Conservation (phyloP, 1,140 invertebrate genomes). For the Nixonia krombeini region DNA sequence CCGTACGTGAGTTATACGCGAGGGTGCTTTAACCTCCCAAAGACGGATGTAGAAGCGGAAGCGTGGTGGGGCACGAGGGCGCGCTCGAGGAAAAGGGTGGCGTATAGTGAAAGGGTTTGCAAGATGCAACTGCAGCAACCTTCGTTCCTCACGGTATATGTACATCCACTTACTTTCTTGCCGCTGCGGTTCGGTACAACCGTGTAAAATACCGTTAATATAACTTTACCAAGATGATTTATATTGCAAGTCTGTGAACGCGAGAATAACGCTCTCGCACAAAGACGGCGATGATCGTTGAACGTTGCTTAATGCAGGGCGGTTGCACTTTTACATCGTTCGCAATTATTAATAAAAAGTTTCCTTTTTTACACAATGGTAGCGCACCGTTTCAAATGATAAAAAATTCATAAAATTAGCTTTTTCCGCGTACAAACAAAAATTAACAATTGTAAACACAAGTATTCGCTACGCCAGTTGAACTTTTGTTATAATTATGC, state of each 20-base stretch:
- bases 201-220: constrained; percentile 55
- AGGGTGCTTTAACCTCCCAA: constrained; percentile 11
- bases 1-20: constrained; percentile 31
- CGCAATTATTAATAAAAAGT: constrained; percentile 1
- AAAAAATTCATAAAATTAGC: too few species aligned
- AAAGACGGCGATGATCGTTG: constrained; percentile 31
- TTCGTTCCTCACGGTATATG: constrained; percentile 1
- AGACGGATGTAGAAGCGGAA: constrained; percentile 4
- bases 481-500: too few species aligned
- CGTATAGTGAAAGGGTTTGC: constrained; percentile 3
- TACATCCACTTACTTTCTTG: constrained; percentile 30
- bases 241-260: constrained; percentile 16
- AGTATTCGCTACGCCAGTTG: too few species aligned
- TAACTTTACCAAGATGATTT: constrained; percentile 54
- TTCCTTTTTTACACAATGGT: background rate
- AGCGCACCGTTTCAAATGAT: too few species aligned
- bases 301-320: constrained; percentile 12
- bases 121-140: constrained; percentile 15
- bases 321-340: background rate
- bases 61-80: background rate
- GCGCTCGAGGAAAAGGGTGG: background rate
- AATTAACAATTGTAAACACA: too few species aligned
- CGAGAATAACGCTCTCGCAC: background rate
- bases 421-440: too few species aligned
- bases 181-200: constrained; percentile 13